These are phyloP conservation scores for Corydoras sp. DNA, from an alignment of 2,113 vertebrate species.

Conservation along the genomic window DNA sequence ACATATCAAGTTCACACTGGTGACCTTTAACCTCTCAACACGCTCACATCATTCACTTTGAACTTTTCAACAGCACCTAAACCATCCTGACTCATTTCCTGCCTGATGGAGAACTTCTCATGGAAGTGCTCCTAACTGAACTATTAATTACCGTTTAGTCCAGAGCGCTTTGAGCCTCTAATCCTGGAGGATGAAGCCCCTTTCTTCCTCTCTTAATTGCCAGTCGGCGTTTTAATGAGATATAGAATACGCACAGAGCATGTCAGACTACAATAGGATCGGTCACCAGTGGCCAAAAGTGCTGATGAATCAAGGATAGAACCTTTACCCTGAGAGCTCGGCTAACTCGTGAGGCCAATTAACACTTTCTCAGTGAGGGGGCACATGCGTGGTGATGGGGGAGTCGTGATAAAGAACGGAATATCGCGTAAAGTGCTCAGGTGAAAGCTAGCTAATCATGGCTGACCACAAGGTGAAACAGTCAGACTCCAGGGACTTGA, in stretches of 20 bases:
- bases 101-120: slow-evolving; percentile 12
- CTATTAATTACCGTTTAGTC: slow-evolving; percentile 60
- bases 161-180: slow-evolving; percentile 48
- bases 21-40: slow-evolving; percentile 11
- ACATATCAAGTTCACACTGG: neutral
- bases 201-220: slow-evolving; percentile 32
- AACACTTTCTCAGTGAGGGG: slow-evolving; percentile 71
- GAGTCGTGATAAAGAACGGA: slow-evolving; percentile 46
- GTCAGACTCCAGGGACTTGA: slow-evolving; percentile 59
- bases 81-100: slow-evolving; percentile 13
- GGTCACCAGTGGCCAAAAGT: slow-evolving; percentile 80
- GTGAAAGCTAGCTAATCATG: slow-evolving; percentile 68
- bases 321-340: slow-evolving; percentile 80
- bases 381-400: slow-evolving; percentile 49
- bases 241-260: slow-evolving; percentile 75
- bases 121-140: slow-evolving; percentile 38
- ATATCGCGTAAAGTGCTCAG: slow-evolving; percentile 53
- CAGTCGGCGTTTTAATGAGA: slow-evolving; percentile 73
- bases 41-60: slow-evolving; percentile 6
- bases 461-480: slow-evolving; percentile 58
- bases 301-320: slow-evolving; percentile 88
- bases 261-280: slow-evolving; percentile 69
- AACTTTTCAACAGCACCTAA: slow-evolving; percentile 8
- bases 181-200: slow-evolving; percentile 46
- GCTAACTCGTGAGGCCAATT: slow-evolving; percentile 86